phyloP scores from a whole-genome alignment of 2,797 vertebrate species.

The Hybognathus amarus region DNA sequence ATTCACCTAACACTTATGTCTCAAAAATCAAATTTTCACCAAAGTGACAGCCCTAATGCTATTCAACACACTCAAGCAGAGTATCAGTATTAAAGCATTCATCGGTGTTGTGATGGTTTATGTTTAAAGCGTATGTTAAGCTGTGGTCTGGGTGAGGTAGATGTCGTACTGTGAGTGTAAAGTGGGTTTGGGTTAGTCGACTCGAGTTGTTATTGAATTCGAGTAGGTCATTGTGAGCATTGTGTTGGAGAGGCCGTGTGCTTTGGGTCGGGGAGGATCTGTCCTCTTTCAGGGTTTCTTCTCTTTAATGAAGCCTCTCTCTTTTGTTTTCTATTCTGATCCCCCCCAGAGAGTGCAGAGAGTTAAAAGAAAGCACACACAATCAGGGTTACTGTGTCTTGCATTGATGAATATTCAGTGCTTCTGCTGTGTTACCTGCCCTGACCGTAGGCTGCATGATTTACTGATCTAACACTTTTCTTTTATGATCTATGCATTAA shows the following conservation, averaged over 20 bases:
- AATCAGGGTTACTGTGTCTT: conserved; percentile 5
- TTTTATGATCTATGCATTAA: neutral
- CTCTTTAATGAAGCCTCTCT: conserved; percentile 30
- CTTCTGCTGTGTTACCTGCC: neutral
- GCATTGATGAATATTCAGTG: neutral
- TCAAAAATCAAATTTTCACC: too few species aligned
- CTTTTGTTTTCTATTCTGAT: conserved; percentile 14
- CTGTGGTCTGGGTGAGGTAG: neutral
- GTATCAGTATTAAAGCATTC: neutral
- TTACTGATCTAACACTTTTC: neutral
- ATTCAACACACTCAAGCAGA: too few species aligned
- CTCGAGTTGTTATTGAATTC: neutral
- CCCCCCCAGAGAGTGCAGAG: neutral
- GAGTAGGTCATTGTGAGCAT: conserved; percentile 1
- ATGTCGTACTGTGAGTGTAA: neutral
- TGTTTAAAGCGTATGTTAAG: neutral
- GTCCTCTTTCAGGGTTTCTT: conserved; percentile 14
- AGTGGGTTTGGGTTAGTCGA: neutral
- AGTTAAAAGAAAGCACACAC: neutral
- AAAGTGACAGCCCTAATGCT: too few species aligned
- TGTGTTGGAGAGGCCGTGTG: neutral
- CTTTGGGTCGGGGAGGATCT: neutral
- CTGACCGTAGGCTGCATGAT: neutral
- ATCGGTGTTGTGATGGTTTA: neutral
- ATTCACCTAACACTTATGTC: too few species aligned